These are phyloP conservation scores for Myopa testacea DNA, from an alignment of 2,888 invertebrate genomes.

Conservation along the genomic window DNA sequence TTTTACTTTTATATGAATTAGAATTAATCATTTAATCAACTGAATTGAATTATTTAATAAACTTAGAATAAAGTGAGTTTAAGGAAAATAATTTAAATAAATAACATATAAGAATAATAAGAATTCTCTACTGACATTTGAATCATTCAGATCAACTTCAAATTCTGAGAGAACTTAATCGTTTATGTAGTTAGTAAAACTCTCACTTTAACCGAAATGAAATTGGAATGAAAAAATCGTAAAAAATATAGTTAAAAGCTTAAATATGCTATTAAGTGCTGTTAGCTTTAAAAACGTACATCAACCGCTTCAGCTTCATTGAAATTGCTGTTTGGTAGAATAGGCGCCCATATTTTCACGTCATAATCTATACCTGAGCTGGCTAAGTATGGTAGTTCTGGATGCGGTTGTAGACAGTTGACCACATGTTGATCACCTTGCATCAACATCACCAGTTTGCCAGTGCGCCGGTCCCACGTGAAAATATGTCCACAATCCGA, in stretches of 20 bases:
- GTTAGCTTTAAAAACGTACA: conserved; percentile 47
- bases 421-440: conserved; percentile 87
- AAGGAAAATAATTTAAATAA: no score
- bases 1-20: neutral
- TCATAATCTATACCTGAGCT: conserved; percentile 92
- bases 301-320: conserved; percentile 75
- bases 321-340: conserved; percentile 73
- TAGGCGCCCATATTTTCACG: conserved; percentile 85
- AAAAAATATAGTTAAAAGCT: no score
- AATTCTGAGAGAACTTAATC: no score
- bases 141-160: no score
- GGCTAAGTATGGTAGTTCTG: conserved; percentile 79
- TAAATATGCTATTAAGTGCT: no score
- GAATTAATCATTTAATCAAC: no score
- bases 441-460: conserved; percentile 78
- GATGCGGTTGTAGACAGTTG: conserved; percentile 88
- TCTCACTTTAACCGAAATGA: no score
- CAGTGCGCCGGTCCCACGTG: conserved; percentile 81
- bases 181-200: no score
- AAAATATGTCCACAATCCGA: conserved; percentile 91
- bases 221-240: neutral
- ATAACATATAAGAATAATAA: no score
- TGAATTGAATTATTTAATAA: no score
- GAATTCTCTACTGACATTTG: no score
- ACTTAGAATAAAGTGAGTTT: no score